Base-by-base conservation (phyloP, 2,888 invertebrate genomes). In the Entomobrya proxima region DNA sequence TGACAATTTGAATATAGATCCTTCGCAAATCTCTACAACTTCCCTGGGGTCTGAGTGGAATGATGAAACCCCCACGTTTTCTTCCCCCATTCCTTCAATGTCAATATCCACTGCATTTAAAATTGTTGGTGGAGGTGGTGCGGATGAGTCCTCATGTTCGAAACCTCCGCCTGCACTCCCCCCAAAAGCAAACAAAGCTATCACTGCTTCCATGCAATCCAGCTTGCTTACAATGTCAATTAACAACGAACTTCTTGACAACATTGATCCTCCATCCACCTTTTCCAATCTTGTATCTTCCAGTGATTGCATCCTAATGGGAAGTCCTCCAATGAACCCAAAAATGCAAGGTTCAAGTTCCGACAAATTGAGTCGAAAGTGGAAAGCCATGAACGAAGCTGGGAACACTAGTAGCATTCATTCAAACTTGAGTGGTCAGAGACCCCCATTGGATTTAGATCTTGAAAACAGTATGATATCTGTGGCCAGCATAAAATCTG, bases 381-480 rank as follows among this genome's bases (percentile, higher is more conserved):
- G 82, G 86, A 79, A 84, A 30, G 86, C 83, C 11, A 32, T 88
- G 18, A 84, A 81, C 44, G 86, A 86, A n/a, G 47, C 55, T 18
- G 78, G 37, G 77, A 84, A 75, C 44, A 84, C 79, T 4, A 86
- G 77, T 21, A 87, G 88, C 37, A 89, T 88, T 37, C 64, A 74
- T 15, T 88, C 86, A 21, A 90, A 88, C 64, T 69, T 88, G 27
- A 84, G 84, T 67, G 87, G 87, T 47, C 89, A 89, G 58, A 87
- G 87, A 67, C 89, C 89, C 9, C 89, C 89, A 6, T 84, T 79
- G 21, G 88, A 88, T 47, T 84, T 89, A 27, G 89, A 89, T 76
- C 52, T 89, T 64, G 89, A 89, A 47, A 89, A 88, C 67, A 88
- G 88, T 50, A 89, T 90, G 89, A 89, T 90, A n/a, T 89, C 89